phyloP scores from a whole-genome alignment of 2,888 invertebrate species.

The Gastracanthus pulcherrimus region DNA sequence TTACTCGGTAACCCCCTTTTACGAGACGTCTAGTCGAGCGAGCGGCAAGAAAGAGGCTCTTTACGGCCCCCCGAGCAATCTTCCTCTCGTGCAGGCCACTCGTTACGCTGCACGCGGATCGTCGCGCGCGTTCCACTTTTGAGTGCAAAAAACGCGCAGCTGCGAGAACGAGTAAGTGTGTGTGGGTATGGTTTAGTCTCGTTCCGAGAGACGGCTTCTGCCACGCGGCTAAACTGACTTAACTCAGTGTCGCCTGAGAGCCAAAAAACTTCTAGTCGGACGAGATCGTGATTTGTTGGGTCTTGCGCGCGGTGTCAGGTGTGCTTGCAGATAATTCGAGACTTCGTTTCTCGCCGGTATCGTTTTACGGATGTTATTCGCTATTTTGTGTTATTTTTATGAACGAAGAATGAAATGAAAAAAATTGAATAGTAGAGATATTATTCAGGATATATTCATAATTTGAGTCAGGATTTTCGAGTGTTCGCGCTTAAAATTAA shows the following conservation, averaged over 20 bases:
- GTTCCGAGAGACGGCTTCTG: too few relatives aligned
- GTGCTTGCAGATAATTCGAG: neutral
- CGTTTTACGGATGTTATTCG: neutral
- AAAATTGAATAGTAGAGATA: too few relatives aligned
- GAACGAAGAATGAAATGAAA: too few relatives aligned
- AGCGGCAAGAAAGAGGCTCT: constrained; percentile 27
- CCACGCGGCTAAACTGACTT: neutral
- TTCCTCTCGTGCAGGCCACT: neutral
- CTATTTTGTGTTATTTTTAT: too few relatives aligned
- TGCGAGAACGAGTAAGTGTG: neutral
- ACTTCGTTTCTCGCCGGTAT: neutral
- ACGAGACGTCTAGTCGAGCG: constrained; percentile 3
- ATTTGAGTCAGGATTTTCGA: too few relatives aligned
- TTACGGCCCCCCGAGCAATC: constrained; percentile 11
- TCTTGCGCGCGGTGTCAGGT: too few relatives aligned
- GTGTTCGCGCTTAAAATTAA: too few relatives aligned
- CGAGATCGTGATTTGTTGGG: neutral
- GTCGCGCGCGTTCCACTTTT: constrained; percentile 16
- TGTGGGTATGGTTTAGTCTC: neutral
- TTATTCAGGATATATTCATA: too few relatives aligned
- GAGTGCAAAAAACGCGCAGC: constrained; percentile 21
- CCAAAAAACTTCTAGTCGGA: neutral
- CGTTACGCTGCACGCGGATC: neutral
- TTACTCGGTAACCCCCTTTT: constrained; percentile 10
- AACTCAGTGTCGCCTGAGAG: neutral